phyloP scores from a whole-genome alignment of 2,797 vertebrate species.

The Furcifer pardalis region DNA sequence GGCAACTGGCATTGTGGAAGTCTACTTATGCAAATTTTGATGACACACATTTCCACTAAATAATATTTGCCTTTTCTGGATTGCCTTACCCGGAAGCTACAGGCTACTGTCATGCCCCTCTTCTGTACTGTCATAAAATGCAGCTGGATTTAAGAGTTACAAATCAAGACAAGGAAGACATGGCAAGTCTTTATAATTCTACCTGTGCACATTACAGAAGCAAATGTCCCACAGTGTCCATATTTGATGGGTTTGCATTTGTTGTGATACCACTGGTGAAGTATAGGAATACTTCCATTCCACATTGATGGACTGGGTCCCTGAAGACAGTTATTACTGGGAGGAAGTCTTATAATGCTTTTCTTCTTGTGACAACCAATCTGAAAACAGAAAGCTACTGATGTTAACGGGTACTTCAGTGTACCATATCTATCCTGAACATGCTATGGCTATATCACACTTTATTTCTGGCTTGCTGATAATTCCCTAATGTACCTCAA shows the following conservation, averaged over 20 bases:
- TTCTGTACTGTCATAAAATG: too few relatives aligned
- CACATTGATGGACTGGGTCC: slow-evolving; percentile 83
- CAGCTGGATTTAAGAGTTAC: background rate
- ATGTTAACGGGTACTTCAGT: rapidly evolving
- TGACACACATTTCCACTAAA: too few relatives aligned
- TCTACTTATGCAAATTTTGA: too few relatives aligned
- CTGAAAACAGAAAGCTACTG: slow-evolving; percentile 45
- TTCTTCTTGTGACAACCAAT: slow-evolving; percentile 59
- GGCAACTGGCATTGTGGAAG: too few relatives aligned
- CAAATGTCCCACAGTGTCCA: slow-evolving; percentile 86
- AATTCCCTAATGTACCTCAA: background rate
- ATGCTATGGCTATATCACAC: background rate
- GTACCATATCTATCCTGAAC: rapidly evolving
- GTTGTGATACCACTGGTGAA: slow-evolving; percentile 77
- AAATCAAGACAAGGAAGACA: background rate
- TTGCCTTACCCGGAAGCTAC: too few relatives aligned
- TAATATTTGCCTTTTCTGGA: too few relatives aligned
- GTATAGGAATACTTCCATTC: slow-evolving; percentile 84
- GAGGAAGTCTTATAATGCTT: slow-evolving; percentile 60
- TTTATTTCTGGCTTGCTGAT: background rate
- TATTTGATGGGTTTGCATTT: slow-evolving; percentile 82
- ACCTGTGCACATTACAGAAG: slow-evolving; percentile 85
- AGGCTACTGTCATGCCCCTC: too few relatives aligned
- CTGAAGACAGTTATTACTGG: slow-evolving; percentile 63
- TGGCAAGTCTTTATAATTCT: slow-evolving; percentile 7